Conservation (phyloP, 53 echinoderm and acorn worm genomes). For the Holothuria scabra region DNA sequence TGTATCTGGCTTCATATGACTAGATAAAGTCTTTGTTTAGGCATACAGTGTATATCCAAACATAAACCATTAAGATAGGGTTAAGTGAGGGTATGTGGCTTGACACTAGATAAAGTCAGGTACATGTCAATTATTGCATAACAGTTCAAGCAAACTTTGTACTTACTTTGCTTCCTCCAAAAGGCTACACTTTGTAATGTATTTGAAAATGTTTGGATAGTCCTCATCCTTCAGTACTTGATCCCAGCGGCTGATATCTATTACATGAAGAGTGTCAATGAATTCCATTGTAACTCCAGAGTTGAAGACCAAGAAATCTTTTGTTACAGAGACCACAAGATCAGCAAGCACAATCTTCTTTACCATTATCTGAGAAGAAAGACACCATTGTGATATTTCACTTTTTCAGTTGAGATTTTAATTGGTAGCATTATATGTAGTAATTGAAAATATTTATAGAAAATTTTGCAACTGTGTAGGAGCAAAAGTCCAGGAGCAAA, state of each 20-base stretch:
- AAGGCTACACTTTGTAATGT: not conserved
- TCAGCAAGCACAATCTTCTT: not conserved
- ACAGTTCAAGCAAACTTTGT: not conserved
- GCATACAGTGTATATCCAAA: no score
- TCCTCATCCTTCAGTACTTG: not conserved
- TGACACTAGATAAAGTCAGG: no score
- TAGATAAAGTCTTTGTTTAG: no score
- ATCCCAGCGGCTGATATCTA: constrained; percentile 7
- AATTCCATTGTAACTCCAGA: not conserved
- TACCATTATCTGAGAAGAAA: not conserved
- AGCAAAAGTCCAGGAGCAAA: no score
- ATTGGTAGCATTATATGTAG: no score
- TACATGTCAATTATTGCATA: no score
- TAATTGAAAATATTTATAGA: no score
- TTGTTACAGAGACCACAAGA: not conserved
- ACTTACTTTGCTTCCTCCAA: not conserved
- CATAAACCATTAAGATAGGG: not conserved
- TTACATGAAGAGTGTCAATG: not conserved
- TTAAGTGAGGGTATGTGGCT: no score
- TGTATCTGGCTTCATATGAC: no score
- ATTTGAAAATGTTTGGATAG: not conserved
- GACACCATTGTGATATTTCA: not conserved
- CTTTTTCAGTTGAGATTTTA: no score
- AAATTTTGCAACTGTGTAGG: no score
- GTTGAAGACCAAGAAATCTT: not conserved